phyloP scores from a whole-genome alignment of 1,140 invertebrate genomes.

The Trachymyrmex cornetzi region DNA sequence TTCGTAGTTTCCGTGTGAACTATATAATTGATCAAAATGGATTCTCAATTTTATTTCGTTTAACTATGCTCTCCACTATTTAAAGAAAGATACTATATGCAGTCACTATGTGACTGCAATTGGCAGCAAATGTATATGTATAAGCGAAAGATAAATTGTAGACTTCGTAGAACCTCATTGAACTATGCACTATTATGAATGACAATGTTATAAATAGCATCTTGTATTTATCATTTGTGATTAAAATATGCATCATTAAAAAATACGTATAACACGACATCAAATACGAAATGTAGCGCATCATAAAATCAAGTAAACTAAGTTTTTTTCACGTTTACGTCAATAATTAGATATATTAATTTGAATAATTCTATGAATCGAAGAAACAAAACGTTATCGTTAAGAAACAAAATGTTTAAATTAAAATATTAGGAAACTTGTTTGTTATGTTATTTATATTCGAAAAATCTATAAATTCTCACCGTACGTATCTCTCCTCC shows the following conservation, averaged over 20 bases:
- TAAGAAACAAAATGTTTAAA: not conserved
- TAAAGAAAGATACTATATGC: not conserved
- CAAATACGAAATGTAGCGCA: not conserved
- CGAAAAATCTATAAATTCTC: slow-evolving; percentile 8
- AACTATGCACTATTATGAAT: slow-evolving; percentile 1
- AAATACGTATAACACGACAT: not conserved
- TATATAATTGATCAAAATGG: slow-evolving; percentile 28
- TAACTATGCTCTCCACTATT: not conserved
- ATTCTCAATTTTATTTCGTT: not conserved
- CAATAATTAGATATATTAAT: not conserved
- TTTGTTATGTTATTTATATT: not conserved
- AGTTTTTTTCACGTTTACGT: not conserved
- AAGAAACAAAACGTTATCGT: not conserved
- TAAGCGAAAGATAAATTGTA: not conserved
- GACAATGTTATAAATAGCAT: not conserved
- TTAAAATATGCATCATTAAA: not conserved
- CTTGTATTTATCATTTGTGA: not conserved
- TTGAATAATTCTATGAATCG: not conserved
- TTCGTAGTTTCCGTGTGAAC: slow-evolving; percentile 32
- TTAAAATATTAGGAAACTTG: not conserved
- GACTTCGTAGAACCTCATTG: not conserved
- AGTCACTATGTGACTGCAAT: not conserved
- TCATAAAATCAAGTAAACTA: too few species aligned
- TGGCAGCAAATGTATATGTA: not conserved
- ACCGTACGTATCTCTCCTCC: slow-evolving; percentile 48